Percentiles rank a stretch among this genome's conserved stretches.
phyloP scores from a whole-genome alignment of 1,140 invertebrate genomes.

The Melipona quadrifasciata region DNA sequence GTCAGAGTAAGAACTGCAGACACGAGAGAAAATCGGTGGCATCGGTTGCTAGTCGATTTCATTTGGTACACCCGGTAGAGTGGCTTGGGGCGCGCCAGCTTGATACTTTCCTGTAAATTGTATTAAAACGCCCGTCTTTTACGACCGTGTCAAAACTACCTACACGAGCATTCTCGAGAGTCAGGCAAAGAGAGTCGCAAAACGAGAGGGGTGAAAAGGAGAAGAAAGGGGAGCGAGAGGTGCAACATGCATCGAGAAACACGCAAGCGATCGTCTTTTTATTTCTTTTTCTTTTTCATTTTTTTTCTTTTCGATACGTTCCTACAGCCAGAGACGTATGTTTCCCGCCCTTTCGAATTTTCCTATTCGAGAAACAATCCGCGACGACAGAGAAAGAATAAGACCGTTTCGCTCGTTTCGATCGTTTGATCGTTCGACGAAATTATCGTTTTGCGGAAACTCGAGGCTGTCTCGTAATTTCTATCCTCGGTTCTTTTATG shows the following conservation, averaged over 20 bases:
- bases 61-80: slow-evolving; percentile 64
- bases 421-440: no score
- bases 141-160: slow-evolving; percentile 81
- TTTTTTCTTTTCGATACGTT: neutral
- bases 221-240: neutral
- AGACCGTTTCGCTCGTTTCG: no score
- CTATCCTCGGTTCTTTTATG: no score
- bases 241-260: slow-evolving; percentile 26
- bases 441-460: no score
- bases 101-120: slow-evolving; percentile 82
- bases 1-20: no score
- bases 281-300: neutral
- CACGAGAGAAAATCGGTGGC: neutral
- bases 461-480: no score
- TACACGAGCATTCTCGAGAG: slow-evolving; percentile 71
- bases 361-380: neutral
- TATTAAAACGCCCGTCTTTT: slow-evolving; percentile 82
- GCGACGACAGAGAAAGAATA: neutral
- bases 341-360: neutral
- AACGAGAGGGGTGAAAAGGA: slow-evolving; percentile 10
- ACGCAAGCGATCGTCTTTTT: slow-evolving; percentile 19
- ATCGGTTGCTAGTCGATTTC: slow-evolving; percentile 55
- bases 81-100: slow-evolving; percentile 53
- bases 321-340: neutral
- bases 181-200: slow-evolving; percentile 45